Evolutionary conservation across 64 coral and sea anemone species (phyloP).

Genomic region (Stichodactyla mertensii): DNA sequence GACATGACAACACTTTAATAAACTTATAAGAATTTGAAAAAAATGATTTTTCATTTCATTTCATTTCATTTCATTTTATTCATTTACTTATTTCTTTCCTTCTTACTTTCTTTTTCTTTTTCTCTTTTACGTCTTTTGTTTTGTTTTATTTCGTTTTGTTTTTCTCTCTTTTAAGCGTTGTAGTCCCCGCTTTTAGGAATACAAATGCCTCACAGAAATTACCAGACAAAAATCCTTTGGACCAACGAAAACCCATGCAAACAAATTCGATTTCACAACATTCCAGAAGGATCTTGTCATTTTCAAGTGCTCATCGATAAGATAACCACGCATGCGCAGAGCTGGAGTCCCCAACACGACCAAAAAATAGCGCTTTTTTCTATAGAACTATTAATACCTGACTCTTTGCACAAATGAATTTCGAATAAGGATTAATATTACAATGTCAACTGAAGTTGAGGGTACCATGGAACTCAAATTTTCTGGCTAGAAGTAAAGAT

Average conservation of each 20-base stretch:
- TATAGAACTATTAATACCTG: neutral
- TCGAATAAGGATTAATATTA: neutral
- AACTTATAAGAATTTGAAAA: too few relatives aligned
- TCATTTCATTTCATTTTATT: too few relatives aligned
- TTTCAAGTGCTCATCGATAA: neutral
- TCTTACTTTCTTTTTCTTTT: too few relatives aligned
- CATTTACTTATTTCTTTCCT: too few relatives aligned
- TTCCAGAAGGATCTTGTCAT: conserved; percentile 10
- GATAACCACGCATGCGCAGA: neutral
- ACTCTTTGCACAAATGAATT: neutral
- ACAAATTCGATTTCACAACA: neutral
- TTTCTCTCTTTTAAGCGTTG: too few relatives aligned
- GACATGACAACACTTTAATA: too few relatives aligned
- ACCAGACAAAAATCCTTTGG: neutral
- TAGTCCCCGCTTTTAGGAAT: too few relatives aligned
- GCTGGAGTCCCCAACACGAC: neutral
- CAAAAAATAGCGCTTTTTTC: neutral
- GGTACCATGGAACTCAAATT: neutral
- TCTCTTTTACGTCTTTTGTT: neutral
- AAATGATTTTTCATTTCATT: too few relatives aligned
- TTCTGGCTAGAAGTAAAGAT: neutral
- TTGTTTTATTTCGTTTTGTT: too few relatives aligned
- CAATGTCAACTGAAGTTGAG: neutral
- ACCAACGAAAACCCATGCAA: too few relatives aligned
- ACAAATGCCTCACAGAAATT: neutral